These are phyloP conservation scores for Phodopus roborovskii DNA, from an alignment of 2,113 vertebrate species.

Conservation along the genomic window DNA sequence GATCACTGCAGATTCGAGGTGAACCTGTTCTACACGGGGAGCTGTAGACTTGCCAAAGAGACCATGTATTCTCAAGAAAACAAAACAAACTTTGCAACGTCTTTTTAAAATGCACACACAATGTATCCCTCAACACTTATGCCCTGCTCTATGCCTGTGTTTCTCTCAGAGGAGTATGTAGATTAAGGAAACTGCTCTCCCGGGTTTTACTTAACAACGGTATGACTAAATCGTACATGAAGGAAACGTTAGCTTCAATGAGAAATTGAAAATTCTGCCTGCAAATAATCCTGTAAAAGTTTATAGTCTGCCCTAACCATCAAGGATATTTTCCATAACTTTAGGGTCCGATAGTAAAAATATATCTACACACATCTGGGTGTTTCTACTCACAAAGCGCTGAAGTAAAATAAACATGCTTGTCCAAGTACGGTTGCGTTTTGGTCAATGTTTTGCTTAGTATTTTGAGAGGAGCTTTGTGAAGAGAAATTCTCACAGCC, in stretches of 20 bases:
- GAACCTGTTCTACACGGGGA: background rate
- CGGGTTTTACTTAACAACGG: slow-evolving; percentile 41
- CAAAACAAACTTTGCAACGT: background rate
- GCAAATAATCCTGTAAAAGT: slow-evolving; percentile 78
- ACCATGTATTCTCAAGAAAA: background rate
- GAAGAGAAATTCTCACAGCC: slow-evolving; percentile 55
- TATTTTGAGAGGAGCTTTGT: slow-evolving; percentile 75
- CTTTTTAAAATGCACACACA: background rate
- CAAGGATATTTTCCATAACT: slow-evolving; percentile 79
- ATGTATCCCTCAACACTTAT: background rate
- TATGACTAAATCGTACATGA: slow-evolving; percentile 61
- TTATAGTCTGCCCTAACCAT: slow-evolving; percentile 73
- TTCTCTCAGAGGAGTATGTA: slow-evolving; percentile 18
- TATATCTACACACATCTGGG: slow-evolving; percentile 74
- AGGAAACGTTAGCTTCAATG: slow-evolving; percentile 69
- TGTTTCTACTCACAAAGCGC: slow-evolving; percentile 81
- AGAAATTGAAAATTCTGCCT: slow-evolving; percentile 69
- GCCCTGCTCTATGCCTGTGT: background rate
- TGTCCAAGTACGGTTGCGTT: slow-evolving; percentile 81
- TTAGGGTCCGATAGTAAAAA: slow-evolving; percentile 77
- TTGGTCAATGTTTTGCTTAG: slow-evolving; percentile 79
- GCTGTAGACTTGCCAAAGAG: background rate
- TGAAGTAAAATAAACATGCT: slow-evolving; percentile 81
- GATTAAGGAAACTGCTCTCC: slow-evolving; percentile 58
- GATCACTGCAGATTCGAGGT: background rate